Evolutionary conservation across 2,888 invertebrate genomes (phyloP).

Genomic region (Eurytoma californica): DNA sequence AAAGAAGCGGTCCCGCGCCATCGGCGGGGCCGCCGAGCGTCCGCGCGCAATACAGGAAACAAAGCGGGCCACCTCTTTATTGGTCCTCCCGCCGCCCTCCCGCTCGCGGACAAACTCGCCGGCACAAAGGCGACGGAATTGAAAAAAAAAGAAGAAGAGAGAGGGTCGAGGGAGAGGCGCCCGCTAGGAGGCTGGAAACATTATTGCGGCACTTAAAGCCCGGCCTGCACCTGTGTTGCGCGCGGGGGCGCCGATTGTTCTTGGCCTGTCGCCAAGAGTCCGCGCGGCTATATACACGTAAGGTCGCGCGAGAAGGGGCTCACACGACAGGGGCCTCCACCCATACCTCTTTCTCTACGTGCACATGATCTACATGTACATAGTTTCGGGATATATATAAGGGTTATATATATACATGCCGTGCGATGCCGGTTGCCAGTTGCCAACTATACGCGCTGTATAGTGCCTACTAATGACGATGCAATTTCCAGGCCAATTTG

Average conservation of each 20-base stretch:
- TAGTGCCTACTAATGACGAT: conserved; percentile 56
- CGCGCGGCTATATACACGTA: background rate
- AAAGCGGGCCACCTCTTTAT: conserved; percentile 21
- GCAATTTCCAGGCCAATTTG: conserved; percentile 59
- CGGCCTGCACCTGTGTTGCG: conserved; percentile 24
- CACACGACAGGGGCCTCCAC: background rate
- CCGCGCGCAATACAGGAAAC: conserved; percentile 28
- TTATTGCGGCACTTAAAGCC: conserved; percentile 43
- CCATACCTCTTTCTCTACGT: background rate
- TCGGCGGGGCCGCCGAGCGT: background rate
- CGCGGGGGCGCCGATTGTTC: conserved; percentile 47
- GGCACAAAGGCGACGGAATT: conserved; percentile 7
- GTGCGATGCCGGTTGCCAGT: conserved; percentile 23
- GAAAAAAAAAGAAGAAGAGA: conserved; percentile 8
- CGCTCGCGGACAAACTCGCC: background rate
- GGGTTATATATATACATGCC: background rate
- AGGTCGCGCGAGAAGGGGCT: background rate
- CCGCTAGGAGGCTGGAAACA: conserved; percentile 9
- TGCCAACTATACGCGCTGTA: background rate
- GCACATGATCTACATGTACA: background rate
- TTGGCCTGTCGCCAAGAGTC: conserved; percentile 43
- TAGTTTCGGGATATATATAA: too few species aligned
- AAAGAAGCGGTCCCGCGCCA: background rate
- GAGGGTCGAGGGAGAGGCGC: background rate
- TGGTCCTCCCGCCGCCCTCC: conserved; percentile 6